phyloP scores from a whole-genome alignment of 2,797 vertebrate species.

The Echeneis naucrates region DNA sequence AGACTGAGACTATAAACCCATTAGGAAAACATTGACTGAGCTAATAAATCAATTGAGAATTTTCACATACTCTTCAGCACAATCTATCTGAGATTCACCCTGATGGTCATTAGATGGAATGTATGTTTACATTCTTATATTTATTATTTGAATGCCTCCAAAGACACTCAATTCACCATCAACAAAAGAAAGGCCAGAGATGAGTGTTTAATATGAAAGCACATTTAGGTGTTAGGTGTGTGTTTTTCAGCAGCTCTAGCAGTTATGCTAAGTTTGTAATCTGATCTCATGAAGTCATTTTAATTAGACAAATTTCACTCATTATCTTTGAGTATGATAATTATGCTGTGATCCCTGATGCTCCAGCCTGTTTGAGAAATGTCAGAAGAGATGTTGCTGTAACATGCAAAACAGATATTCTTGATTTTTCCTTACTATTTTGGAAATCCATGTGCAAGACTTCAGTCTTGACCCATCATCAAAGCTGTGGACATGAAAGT shows the following conservation, averaged over 20 bases:
- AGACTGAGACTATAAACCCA: too few relatives aligned
- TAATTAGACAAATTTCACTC: constrained; percentile 21
- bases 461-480: neutral
- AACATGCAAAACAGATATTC: neutral
- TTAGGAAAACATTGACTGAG: too few relatives aligned
- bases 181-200: too few relatives aligned
- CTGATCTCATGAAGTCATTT: neutral
- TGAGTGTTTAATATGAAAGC: too few relatives aligned
- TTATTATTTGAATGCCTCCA: too few relatives aligned
- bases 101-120: too few relatives aligned
- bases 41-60: too few relatives aligned
- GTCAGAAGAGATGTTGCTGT: neutral
- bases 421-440: neutral
- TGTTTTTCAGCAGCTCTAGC: neutral
- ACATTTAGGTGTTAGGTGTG: too few relatives aligned
- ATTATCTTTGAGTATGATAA: constrained; percentile 12
- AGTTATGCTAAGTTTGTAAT: neutral
- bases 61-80: too few relatives aligned
- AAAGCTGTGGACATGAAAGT: neutral
- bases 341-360: constrained; percentile 10
- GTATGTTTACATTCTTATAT: too few relatives aligned
- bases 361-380: neutral
- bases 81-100: too few relatives aligned
- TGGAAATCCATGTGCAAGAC: neutral
- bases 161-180: too few relatives aligned